A percentile compares a stretch with the other conserved stretches of the same genome.
These are phyloP conservation scores for Diaperis boleti DNA, from an alignment of 2,888 invertebrate species.

Conservation along the genomic window DNA sequence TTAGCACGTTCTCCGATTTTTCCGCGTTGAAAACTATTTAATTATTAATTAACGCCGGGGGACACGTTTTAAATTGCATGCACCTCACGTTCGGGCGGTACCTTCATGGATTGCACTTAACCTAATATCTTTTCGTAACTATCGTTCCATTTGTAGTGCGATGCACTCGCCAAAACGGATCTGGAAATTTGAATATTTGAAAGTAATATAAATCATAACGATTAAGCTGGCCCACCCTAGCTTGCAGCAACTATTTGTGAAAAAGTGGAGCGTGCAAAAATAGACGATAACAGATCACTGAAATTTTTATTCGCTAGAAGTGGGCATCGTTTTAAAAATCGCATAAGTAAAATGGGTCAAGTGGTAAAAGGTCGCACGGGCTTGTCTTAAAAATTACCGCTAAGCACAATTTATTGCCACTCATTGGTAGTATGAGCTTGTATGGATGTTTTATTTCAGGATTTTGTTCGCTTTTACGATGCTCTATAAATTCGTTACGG, in stretches of 20 bases:
- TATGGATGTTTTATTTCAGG: constrained; percentile 26
- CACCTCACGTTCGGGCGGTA: constrained; percentile 19
- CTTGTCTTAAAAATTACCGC: constrained; percentile 25
- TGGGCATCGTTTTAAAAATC: constrained; percentile 12
- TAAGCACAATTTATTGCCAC: constrained; percentile 21
- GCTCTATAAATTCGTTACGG: constrained; percentile 19
- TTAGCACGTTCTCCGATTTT: constrained; percentile 9
- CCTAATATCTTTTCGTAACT: constrained; percentile 12
- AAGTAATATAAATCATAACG: constrained; percentile 20
- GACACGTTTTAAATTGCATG: constrained; percentile 14
- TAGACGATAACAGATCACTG: constrained; percentile 10
- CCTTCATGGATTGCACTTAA: constrained; percentile 3
- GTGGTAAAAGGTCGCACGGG: constrained; percentile 31
- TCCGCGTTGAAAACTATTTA: constrained; percentile 18
- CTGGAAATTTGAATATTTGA: constrained; percentile 12
- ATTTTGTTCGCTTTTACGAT: constrained; percentile 27
- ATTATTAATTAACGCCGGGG: constrained; percentile 12
- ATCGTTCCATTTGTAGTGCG: background rate
- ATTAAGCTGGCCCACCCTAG: constrained; percentile 7
- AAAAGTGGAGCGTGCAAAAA: constrained; percentile 19
- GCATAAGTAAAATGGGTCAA: constrained; percentile 22
- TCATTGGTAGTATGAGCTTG: constrained; percentile 16
- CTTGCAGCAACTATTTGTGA: background rate
- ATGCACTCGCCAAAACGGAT: background rate
- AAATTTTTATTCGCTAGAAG: constrained; percentile 9